Percentiles rank a stretch among this genome's conserved stretches.
These are phyloP conservation scores for Aricia artaxerxes DNA, from an alignment of 2,888 invertebrate genomes.

Conservation along the genomic window DNA sequence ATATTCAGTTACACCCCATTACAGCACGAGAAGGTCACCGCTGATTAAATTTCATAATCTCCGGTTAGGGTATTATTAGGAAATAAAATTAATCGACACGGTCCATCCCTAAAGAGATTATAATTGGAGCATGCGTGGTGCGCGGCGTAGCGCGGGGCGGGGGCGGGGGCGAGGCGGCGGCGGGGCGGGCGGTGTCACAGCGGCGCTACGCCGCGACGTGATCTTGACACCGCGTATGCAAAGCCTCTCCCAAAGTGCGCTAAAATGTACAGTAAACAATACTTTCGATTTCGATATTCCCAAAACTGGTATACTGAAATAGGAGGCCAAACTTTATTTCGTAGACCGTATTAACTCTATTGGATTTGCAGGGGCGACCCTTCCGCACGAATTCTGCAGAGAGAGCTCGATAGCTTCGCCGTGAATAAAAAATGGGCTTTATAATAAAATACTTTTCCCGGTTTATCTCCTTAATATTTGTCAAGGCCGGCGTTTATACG, in stretches of 20 bases:
- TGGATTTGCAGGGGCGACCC: conserved; percentile 11
- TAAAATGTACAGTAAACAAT: conserved; percentile 40
- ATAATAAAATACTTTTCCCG: conserved; percentile 7
- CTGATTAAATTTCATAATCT: neutral
- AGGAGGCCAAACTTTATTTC: neutral
- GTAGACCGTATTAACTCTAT: conserved; percentile 3
- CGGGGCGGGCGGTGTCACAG: conserved; percentile 51
- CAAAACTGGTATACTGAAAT: conserved; percentile 2
- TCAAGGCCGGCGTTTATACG: neutral
- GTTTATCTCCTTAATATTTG: conserved; percentile 3
- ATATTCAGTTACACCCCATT: conserved; percentile 56
- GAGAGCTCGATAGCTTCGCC: neutral
- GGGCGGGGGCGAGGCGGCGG: conserved; percentile 51
- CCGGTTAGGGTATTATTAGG: neutral
- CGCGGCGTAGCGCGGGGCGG: conserved; percentile 69
- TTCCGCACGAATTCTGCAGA: conserved; percentile 13
- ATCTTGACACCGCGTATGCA: conserved; percentile 77
- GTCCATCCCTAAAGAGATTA: conserved; percentile 79
- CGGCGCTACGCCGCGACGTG: conserved; percentile 68
- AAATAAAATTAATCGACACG: conserved; percentile 59
- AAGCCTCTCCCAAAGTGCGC: conserved; percentile 57
- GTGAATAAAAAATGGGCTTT: neutral
- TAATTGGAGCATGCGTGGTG: conserved; percentile 80
- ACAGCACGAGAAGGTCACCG: neutral
- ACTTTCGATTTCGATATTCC: conserved; percentile 38